Conservation (phyloP, 2,888 invertebrate genomes). For the Cheilosia scutellata region DNA sequence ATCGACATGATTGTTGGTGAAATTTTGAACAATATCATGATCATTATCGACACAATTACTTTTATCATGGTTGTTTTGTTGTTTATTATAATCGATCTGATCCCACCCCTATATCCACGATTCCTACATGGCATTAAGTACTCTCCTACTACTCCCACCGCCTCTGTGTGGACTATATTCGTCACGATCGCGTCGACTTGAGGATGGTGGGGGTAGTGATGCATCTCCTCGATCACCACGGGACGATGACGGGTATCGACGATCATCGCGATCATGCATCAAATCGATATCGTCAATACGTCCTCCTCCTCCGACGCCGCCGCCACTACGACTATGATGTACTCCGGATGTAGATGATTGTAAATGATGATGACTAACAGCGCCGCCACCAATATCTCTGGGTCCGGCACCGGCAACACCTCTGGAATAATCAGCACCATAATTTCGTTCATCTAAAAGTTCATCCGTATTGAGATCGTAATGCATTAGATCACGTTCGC, state of each 20-base stretch:
- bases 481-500: conserved; percentile 84
- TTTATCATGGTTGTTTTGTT: conserved; percentile 70
- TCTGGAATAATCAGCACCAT: conserved; percentile 81
- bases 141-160: conserved; percentile 85
- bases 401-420: conserved; percentile 79
- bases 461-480: conserved; percentile 84
- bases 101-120: conserved; percentile 85
- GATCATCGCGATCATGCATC: conserved; percentile 82
- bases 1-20: conserved; percentile 69
- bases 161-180: conserved; percentile 85
- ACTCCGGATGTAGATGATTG: conserved; percentile 77
- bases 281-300: conserved; percentile 83
- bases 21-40: conserved; percentile 76
- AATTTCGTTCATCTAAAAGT: conserved; percentile 83
- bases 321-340: conserved; percentile 77
- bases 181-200: conserved; percentile 83
- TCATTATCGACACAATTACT: conserved; percentile 73
- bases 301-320: conserved; percentile 36
- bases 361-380: conserved; percentile 70
- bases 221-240: conserved; percentile 80
- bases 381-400: conserved; percentile 52
- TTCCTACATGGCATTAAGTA: conserved; percentile 85
- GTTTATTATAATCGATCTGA: conserved; percentile 83
- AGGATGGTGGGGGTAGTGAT: conserved; percentile 79
- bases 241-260: conserved; percentile 78